Evolutionary conservation across 2,888 invertebrate species (phyloP).

Genomic region (Antheraea assamensis): DNA sequence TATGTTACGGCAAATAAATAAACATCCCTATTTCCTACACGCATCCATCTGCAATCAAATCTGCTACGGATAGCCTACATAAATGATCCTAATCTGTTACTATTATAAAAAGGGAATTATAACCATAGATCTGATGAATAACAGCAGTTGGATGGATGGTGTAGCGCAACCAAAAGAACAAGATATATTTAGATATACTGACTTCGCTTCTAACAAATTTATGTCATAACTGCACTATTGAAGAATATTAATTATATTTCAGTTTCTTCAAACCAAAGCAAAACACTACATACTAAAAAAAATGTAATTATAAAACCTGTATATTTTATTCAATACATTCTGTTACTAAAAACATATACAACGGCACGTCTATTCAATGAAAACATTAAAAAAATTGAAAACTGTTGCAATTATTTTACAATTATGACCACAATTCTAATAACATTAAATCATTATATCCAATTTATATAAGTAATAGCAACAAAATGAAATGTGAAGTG

Average conservation of each 20-base stretch:
- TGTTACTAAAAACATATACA: background rate
- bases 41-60: slow-evolving; percentile 39
- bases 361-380: background rate
- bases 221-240: too few relatives aligned
- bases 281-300: slow-evolving; percentile 28
- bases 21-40: slow-evolving; percentile 43
- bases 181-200: slow-evolving; percentile 24
- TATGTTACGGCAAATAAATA: slow-evolving; percentile 43
- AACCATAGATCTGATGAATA: background rate
- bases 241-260: too few relatives aligned
- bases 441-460: slow-evolving; percentile 24
- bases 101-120: slow-evolving; percentile 13
- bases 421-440: slow-evolving; percentile 25
- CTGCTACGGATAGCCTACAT: slow-evolving; percentile 3
- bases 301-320: background rate
- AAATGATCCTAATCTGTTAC: slow-evolving; percentile 29
- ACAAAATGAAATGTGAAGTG: slow-evolving; percentile 53
- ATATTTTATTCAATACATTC: background rate
- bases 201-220: background rate
- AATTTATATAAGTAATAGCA: slow-evolving; percentile 55
- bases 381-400: slow-evolving; percentile 11
- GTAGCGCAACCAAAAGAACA: background rate
- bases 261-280: too few relatives aligned
- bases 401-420: slow-evolving; percentile 20
- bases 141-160: background rate